These are phyloP conservation scores for Idris sp. DNA, from an alignment of 1,140 invertebrate genomes.

Conservation along the genomic window DNA sequence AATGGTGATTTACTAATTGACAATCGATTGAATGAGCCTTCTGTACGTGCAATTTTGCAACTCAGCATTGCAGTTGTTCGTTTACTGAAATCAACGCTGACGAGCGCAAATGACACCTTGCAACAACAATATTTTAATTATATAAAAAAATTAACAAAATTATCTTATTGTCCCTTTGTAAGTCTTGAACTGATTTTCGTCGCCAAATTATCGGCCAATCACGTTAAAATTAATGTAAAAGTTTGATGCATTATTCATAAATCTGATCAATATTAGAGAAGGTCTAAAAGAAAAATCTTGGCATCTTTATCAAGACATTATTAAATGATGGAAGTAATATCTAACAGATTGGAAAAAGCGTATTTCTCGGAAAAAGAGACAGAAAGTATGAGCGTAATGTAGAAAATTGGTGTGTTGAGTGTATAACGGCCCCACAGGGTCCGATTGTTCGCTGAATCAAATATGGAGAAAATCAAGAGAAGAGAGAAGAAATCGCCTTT, in stretches of 20 bases:
- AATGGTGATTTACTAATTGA: slow-evolving; percentile 63
- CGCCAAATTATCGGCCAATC: too few species aligned
- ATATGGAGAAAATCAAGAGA: slow-evolving; percentile 42
- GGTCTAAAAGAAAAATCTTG: neutral
- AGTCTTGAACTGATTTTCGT: too few species aligned
- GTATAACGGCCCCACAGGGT: slow-evolving; percentile 45
- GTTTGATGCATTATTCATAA: slow-evolving; percentile 16
- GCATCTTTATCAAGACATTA: slow-evolving; percentile 33
- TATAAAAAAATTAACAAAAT: too few species aligned
- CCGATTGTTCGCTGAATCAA: slow-evolving; percentile 50
- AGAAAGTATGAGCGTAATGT: slow-evolving; percentile 37
- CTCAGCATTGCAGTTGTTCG: neutral
- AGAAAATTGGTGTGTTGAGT: slow-evolving; percentile 50
- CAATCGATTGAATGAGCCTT: slow-evolving; percentile 56
- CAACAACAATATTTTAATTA: too few species aligned
- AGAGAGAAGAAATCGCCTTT: slow-evolving; percentile 23
- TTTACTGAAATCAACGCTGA: too few species aligned
- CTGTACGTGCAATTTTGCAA: slow-evolving; percentile 13
- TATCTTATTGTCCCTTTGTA: too few species aligned
- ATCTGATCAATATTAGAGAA: slow-evolving; percentile 1
- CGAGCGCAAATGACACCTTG: too few species aligned
- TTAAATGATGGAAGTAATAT: slow-evolving; percentile 46
- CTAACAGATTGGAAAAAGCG: slow-evolving; percentile 32
- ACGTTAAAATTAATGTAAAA: too few species aligned
- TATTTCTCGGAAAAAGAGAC: slow-evolving; percentile 18